A percentile compares a stretch with the other conserved stretches of the same genome.
Conservation (phyloP, 2,113 vertebrate genomes). For the Lepus europaeus region DNA sequence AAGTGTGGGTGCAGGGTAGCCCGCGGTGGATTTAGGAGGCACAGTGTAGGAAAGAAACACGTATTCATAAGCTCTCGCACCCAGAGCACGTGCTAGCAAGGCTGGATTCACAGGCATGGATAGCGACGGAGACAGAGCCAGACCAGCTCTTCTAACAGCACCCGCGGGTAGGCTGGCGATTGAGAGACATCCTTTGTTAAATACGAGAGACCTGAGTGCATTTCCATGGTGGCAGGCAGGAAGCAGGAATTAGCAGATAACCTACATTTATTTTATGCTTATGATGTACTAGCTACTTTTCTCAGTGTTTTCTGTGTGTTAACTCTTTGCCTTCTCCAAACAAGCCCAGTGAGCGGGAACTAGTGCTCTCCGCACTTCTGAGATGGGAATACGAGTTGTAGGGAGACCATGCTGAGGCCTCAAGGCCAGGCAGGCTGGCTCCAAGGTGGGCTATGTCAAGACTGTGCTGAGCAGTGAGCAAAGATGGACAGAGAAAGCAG, state of each 20-base stretch:
- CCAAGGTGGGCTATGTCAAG: fast-evolving
- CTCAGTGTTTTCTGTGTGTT: background rate
- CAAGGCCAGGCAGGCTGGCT: background rate
- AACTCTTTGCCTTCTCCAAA: background rate
- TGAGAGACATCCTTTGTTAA: background rate
- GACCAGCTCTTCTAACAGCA: too few species aligned
- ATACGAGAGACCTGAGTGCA: background rate
- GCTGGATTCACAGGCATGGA: background rate
- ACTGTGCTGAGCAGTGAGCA: background rate
- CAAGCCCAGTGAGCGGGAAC: background rate
- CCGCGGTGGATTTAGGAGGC: background rate
- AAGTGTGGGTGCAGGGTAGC: fast-evolving
- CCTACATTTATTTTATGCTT: background rate
- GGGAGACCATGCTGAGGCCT: too few species aligned
- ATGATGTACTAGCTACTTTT: background rate
- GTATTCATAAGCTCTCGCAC: background rate
- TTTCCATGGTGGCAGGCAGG: background rate
- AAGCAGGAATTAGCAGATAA: background rate
- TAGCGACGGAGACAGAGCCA: too few species aligned
- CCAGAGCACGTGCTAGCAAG: too few species aligned
- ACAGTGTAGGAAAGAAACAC: background rate
- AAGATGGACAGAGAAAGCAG: too few species aligned
- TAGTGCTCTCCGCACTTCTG: background rate
- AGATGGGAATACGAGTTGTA: background rate
- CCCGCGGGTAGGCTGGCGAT: too few species aligned